Evolutionary conservation across 2,113 vertebrate genomes (phyloP), one percentile per base, ranked within the genome.

Genomic region (Donacobius atricapilla): DNA sequence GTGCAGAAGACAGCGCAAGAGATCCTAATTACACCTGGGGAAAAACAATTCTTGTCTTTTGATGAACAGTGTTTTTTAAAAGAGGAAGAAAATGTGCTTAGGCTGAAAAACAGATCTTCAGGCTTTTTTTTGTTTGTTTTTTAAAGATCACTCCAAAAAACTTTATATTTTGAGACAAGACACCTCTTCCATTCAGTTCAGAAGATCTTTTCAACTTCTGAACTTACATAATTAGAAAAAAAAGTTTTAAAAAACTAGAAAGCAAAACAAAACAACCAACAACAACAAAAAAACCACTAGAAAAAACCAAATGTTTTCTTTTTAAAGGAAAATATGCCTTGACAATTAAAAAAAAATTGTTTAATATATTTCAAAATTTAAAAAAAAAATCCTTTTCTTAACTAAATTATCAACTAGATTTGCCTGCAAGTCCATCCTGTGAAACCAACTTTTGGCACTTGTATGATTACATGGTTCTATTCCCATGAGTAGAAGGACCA

Each of bases 1-100:
- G 64, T 87, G 61, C 91, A 61, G 90, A 64, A 72, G 79, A 76
- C 93, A 81, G n/a, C 54, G 68, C 42, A 90, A 57, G 81, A 86
- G 54, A 73, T 48, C n/a, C 50, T 86, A 92, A 92, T 77, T 65
- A 17, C 9, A 42, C 27, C 65, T 71, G 39, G 61, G 23, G 33
- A 22, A 47, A 75, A 66, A 39, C 10, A 31, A 28, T 21, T 72
- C 13, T 21, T 56, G 18, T 44, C 63, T 94, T 68, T 89, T 2
- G 13, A 42, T 5, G 13, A 64, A 80, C 9, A 61, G 27, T 10
- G 18, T 54, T 50, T 61, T 58, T 87, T 47, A 5, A 65, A 80
- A 23, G 19, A 85, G 27, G 24, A 47, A 56, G 37, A 35, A 79
- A 56, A 56, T 35, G 44, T 1, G 1, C 6, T 66, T 21, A 63